Percentiles rank a stretch among this genome's conserved stretches.
Evolutionary conservation across 2,888 invertebrate genomes (phyloP).

Genomic region (Aporophyla lueneburgensis): DNA sequence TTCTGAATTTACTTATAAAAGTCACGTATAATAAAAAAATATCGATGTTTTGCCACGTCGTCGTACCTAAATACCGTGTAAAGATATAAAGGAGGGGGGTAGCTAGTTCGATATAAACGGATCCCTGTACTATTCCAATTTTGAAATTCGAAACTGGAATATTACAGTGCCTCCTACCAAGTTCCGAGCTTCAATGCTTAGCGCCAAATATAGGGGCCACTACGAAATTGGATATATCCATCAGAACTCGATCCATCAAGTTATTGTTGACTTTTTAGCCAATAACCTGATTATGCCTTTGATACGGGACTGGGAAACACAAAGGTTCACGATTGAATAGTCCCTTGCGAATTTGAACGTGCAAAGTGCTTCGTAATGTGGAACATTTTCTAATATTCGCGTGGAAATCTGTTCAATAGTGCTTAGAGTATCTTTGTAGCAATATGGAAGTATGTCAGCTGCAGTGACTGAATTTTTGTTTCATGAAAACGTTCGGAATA

Average conservation of each 20-base stretch:
- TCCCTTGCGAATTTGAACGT: slow-evolving; percentile 18
- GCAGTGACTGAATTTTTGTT: slow-evolving; percentile 1
- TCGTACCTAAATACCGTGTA: not conserved
- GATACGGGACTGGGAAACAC: slow-evolving; percentile 36
- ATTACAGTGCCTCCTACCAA: not conserved
- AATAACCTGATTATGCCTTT: slow-evolving; percentile 53
- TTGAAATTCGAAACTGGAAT: not conserved
- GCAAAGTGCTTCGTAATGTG: slow-evolving; percentile 7
- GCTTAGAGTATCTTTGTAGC: not conserved
- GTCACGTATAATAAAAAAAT: not conserved
- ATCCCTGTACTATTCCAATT: slow-evolving; percentile 3
- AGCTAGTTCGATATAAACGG: not conserved
- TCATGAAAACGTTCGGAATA: not conserved
- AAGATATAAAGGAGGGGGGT: no score
- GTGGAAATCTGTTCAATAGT: not conserved
- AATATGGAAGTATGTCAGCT: not conserved
- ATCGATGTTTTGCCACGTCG: not conserved
- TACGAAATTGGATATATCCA: slow-evolving; percentile 63
- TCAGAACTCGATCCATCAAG: slow-evolving; percentile 60
- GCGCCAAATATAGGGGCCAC: slow-evolving; percentile 28
- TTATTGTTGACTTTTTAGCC: slow-evolving; percentile 61
- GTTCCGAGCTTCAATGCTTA: slow-evolving; percentile 28
- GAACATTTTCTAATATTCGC: slow-evolving; percentile 7
- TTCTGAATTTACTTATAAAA: not conserved
- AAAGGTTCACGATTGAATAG: slow-evolving; percentile 42